Conservation (phyloP, 1,140 invertebrate genomes). For the Elymnias hypermnestra region DNA sequence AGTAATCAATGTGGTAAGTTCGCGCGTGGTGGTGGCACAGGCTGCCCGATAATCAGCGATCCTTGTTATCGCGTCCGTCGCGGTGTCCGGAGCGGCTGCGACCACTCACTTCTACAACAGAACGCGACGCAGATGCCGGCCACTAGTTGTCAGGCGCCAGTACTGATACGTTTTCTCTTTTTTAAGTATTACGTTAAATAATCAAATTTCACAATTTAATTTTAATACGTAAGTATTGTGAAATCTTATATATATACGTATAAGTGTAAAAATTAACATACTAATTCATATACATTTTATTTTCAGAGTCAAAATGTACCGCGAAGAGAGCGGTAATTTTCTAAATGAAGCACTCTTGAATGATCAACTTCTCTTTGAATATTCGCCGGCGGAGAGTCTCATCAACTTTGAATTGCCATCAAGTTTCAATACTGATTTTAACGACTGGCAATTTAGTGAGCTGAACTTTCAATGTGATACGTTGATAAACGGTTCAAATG, state of each 20-base stretch:
- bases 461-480: constrained; percentile 54
- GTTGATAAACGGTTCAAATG: constrained; percentile 46
- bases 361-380: constrained; percentile 55
- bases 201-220: no score
- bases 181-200: background rate
- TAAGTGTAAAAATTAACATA: no score
- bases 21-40: constrained; percentile 31
- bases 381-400: constrained; percentile 61
- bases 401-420: constrained; percentile 62
- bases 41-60: constrained; percentile 59
- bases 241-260: no score
- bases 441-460: constrained; percentile 53
- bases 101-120: constrained; percentile 44
- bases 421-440: constrained; percentile 28
- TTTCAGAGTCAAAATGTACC: constrained; percentile 58
- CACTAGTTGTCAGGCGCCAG: background rate
- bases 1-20: constrained; percentile 12
- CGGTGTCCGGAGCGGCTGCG: constrained; percentile 45
- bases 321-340: constrained; percentile 35
- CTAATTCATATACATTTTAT: constrained; percentile 16
- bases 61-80: constrained; percentile 60
- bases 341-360: constrained; percentile 48
- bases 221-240: constrained; percentile 15
- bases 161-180: background rate
- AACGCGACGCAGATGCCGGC: constrained; percentile 30